Percentiles rank a stretch among this genome's conserved stretches.
Evolutionary conservation across 2,888 invertebrate species (phyloP).

Genomic region (Leptinotarsa rubiginosa): DNA sequence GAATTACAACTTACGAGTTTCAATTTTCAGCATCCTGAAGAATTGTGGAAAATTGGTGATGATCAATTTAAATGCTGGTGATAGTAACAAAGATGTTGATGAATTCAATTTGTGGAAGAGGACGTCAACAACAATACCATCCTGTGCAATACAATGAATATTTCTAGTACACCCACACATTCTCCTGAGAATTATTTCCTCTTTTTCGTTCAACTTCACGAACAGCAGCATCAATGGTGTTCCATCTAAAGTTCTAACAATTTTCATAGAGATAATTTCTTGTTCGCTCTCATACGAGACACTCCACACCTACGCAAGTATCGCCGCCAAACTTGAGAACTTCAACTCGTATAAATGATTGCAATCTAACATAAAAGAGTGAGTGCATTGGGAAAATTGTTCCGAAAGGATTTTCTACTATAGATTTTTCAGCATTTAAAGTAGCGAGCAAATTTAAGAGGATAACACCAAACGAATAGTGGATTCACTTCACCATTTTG

Average conservation of each 20-base stretch:
- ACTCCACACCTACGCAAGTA: neutral
- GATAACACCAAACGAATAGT: conserved; percentile 4
- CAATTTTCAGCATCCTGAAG: too few species aligned
- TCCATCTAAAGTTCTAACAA: neutral
- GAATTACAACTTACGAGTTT: too few species aligned
- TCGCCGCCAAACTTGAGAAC: neutral
- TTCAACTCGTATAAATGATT: conserved; percentile 1
- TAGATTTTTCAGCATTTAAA: conserved; percentile 8
- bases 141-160: too few species aligned
- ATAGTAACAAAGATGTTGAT: too few species aligned
- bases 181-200: too few species aligned
- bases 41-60: too few species aligned
- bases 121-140: too few species aligned
- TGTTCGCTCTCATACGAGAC: neutral
- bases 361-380: conserved; percentile 4
- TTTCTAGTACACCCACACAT: too few species aligned
- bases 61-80: too few species aligned
- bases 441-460: neutral
- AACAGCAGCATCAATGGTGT: neutral
- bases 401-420: neutral
- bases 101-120: too few species aligned
- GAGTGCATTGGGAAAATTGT: conserved; percentile 17
- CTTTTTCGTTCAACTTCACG: neutral
- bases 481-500: neutral
- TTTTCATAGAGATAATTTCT: conserved; percentile 1